Conservation (phyloP, 2,888 invertebrate genomes). For the Drosophila subsilvestris region DNA sequence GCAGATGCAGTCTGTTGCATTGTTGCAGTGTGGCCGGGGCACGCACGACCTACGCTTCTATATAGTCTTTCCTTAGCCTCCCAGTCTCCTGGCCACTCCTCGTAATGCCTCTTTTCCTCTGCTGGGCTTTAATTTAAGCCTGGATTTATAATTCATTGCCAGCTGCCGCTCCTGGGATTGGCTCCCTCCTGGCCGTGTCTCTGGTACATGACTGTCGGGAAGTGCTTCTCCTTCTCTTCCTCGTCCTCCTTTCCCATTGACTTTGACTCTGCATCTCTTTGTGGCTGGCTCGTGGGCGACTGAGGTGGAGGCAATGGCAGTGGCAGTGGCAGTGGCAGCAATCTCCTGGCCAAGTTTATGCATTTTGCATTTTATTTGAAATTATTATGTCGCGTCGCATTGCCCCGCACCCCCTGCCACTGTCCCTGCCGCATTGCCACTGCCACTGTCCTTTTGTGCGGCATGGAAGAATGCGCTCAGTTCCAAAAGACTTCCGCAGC, state of each 20-base stretch:
- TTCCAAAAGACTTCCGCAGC: conserved; percentile 26
- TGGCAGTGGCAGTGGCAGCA: conserved; percentile 31
- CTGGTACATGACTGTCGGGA: neutral
- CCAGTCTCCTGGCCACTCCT: conserved; percentile 8
- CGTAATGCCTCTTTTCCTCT: conserved; percentile 16
- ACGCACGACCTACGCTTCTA: conserved; percentile 47
- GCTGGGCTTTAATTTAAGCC: conserved; percentile 76
- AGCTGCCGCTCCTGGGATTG: conserved; percentile 52
- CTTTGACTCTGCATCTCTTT: conserved; percentile 28
- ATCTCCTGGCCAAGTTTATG: conserved; percentile 64
- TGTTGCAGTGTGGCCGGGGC: conserved; percentile 18
- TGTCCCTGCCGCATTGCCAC: neutral
- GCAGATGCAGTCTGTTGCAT: conserved; percentile 6
- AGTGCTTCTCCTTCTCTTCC: neutral
- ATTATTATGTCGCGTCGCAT: conserved; percentile 79
- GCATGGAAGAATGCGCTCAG: conserved; percentile 56
- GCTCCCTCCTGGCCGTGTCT: conserved; percentile 24
- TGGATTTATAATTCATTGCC: conserved; percentile 81
- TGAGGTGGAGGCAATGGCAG: neutral
- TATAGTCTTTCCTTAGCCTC: conserved; percentile 34
- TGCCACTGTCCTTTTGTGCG: conserved; percentile 34
- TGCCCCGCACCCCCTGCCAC: conserved; percentile 20
- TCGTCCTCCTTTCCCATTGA: conserved; percentile 17
- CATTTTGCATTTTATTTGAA: conserved; percentile 80
- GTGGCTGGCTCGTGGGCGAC: conserved; percentile 67